phyloP scores from a whole-genome alignment of 2,888 invertebrate species.

The Dromius quadrimaculatus region DNA sequence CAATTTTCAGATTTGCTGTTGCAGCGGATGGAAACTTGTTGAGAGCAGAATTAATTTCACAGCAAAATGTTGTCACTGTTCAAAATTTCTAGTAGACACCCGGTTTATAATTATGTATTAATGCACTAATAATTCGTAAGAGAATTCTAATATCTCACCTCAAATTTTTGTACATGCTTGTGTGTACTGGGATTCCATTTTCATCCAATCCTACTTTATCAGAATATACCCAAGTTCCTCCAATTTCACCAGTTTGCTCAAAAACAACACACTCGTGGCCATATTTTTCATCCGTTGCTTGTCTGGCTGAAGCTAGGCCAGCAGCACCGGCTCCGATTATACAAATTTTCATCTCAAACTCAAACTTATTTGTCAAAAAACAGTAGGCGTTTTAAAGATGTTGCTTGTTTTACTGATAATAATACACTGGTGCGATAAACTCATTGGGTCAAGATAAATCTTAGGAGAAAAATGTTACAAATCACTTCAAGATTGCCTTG shows the following conservation, averaged over 20 bases:
- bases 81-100: too few species aligned
- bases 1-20: too few species aligned
- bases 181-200: constrained; percentile 72
- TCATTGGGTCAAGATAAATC: constrained; percentile 20
- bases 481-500: constrained; percentile 15
- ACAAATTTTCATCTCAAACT: constrained; percentile 66
- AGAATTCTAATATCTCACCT: too few species aligned
- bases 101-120: too few species aligned
- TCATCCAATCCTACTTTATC: constrained; percentile 70
- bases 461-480: constrained; percentile 12
- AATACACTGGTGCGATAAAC: constrained; percentile 30
- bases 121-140: too few species aligned
- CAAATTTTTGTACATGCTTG: constrained; percentile 78
- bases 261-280: constrained; percentile 71
- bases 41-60: too few species aligned
- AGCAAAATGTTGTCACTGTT: too few species aligned
- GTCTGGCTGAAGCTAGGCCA: constrained; percentile 81
- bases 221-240: constrained; percentile 90
- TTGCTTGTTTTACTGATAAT: constrained; percentile 12
- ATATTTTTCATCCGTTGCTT: constrained; percentile 67
- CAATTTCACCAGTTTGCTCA: constrained; percentile 79
- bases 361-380: too few species aligned
- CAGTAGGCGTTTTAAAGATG: neutral
- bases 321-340: constrained; percentile 89
- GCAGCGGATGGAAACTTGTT: too few species aligned